Evolutionary conservation across 1,140 invertebrate genomes (phyloP).

Genomic region (Drosophila ambigua): DNA sequence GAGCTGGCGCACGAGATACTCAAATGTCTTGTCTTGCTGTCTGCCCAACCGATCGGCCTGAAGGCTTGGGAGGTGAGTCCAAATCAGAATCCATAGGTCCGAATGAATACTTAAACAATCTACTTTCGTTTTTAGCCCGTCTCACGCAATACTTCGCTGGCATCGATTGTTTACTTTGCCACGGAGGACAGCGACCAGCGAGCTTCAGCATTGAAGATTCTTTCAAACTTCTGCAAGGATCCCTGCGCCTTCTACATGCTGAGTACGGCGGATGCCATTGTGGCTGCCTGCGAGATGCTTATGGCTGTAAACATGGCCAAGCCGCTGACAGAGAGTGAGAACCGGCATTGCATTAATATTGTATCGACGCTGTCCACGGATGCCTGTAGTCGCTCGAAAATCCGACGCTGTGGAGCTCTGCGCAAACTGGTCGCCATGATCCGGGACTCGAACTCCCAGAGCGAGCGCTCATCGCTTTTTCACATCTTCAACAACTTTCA

Average conservation of each 20-base stretch:
- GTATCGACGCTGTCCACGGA: slow-evolving; percentile 74
- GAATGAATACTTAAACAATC: background rate
- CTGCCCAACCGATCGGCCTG: slow-evolving; percentile 65
- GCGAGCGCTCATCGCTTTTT: slow-evolving; percentile 72
- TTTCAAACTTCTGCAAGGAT: slow-evolving; percentile 82
- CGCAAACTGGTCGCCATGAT: slow-evolving; percentile 75
- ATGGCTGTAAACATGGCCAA: slow-evolving; percentile 68
- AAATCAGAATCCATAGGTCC: background rate
- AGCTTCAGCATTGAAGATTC: slow-evolving; percentile 65
- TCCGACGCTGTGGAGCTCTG: slow-evolving; percentile 74
- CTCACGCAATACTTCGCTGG: slow-evolving; percentile 58
- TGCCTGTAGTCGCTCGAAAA: slow-evolving; percentile 81
- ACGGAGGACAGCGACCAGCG: slow-evolving; percentile 75
- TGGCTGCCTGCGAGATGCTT: slow-evolving; percentile 74
- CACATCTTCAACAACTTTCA: slow-evolving; percentile 79
- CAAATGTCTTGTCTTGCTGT: slow-evolving; percentile 72
- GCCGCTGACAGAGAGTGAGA: slow-evolving; percentile 68
- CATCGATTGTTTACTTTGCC: slow-evolving; percentile 72
- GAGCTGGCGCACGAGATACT: slow-evolving; percentile 76
- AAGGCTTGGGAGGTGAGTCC: slow-evolving; percentile 64
- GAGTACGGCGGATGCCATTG: slow-evolving; percentile 75
- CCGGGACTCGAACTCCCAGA: slow-evolving; percentile 66
- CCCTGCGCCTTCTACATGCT: slow-evolving; percentile 69
- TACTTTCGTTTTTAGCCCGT: slow-evolving; percentile 23
- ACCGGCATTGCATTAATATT: slow-evolving; percentile 77